Percentiles rank a stretch among this genome's conserved stretches.
Evolutionary conservation across 1,140 invertebrate genomes (phyloP).

Genomic region (Drosophila bocqueti): DNA sequence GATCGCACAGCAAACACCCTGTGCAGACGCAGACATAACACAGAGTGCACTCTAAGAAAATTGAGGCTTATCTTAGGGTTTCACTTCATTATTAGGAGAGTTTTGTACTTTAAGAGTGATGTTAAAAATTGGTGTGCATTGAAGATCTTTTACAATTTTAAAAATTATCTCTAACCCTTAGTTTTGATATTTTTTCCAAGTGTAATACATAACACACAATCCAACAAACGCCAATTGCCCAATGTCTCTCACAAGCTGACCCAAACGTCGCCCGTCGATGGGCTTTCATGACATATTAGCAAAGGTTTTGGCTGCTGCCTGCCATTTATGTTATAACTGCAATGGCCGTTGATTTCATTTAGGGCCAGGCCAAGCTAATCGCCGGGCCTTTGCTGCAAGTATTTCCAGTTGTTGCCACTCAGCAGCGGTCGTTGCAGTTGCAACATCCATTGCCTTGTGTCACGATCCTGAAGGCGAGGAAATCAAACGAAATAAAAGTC

Average conservation of each 20-base stretch:
- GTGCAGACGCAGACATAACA: neutral
- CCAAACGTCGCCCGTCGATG: constrained; percentile 23
- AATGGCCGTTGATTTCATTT: constrained; percentile 51
- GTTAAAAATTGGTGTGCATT: neutral
- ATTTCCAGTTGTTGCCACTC: constrained; percentile 20
- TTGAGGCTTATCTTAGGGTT: neutral
- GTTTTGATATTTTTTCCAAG: neutral
- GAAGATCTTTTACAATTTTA: neutral
- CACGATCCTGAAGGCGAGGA: constrained; percentile 75
- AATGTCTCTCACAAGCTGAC: constrained; percentile 31
- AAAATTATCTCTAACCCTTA: neutral
- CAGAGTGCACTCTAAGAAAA: neutral
- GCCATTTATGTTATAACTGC: constrained; percentile 46
- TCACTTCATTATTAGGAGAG: neutral
- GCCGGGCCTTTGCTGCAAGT: constrained; percentile 14
- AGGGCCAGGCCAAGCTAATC: constrained; percentile 49
- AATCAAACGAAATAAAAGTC: constrained; percentile 55
- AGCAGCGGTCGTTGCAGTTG: constrained; percentile 13
- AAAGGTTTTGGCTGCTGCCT: constrained; percentile 33
- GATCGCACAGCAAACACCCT: constrained; percentile 30
- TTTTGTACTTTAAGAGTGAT: neutral
- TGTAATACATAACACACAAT: neutral
- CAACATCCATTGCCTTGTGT: constrained; percentile 59
- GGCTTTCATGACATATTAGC: constrained; percentile 49
- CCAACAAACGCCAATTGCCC: constrained; percentile 45